Conservation (phyloP, 2,888 invertebrate genomes). For the Stenotaenia linearis region DNA sequence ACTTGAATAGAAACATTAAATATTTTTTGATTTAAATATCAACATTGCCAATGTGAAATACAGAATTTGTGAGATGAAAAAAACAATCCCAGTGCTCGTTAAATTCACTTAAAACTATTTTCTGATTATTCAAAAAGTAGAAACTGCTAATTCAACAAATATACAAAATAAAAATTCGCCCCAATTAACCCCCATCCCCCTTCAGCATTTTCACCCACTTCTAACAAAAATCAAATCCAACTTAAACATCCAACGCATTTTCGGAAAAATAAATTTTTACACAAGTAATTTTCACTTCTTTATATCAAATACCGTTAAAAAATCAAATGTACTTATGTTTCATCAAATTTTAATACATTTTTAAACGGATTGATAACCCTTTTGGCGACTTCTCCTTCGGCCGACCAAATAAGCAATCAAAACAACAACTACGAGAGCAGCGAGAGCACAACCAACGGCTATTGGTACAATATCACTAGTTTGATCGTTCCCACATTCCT, state of each 20-base stretch:
- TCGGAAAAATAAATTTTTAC: background rate
- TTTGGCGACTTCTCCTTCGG: constrained; percentile 72
- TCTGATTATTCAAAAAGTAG: background rate
- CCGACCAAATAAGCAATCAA: constrained; percentile 88
- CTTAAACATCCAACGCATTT: background rate
- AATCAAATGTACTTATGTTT: background rate
- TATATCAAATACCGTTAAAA: background rate
- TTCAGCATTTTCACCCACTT: background rate
- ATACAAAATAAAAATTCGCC: background rate
- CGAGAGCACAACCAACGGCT: constrained; percentile 89
- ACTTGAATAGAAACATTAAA: background rate
- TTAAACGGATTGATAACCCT: constrained; percentile 85
- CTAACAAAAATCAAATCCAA: background rate
- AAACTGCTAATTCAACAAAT: no score
- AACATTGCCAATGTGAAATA: background rate
- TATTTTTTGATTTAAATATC: background rate
- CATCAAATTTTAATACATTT: background rate
- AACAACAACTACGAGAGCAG: constrained; percentile 81
- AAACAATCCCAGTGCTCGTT: background rate
- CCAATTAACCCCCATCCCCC: background rate
- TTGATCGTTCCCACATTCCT: constrained; percentile 41
- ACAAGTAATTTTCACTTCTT: background rate
- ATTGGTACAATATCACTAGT: constrained; percentile 86
- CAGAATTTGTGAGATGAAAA: background rate
- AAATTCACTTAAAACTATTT: background rate